Percentiles rank a stretch among this genome's conserved stretches.
phyloP scores from a whole-genome alignment of 2,797 vertebrate genomes.

The Vipera latastei region DNA sequence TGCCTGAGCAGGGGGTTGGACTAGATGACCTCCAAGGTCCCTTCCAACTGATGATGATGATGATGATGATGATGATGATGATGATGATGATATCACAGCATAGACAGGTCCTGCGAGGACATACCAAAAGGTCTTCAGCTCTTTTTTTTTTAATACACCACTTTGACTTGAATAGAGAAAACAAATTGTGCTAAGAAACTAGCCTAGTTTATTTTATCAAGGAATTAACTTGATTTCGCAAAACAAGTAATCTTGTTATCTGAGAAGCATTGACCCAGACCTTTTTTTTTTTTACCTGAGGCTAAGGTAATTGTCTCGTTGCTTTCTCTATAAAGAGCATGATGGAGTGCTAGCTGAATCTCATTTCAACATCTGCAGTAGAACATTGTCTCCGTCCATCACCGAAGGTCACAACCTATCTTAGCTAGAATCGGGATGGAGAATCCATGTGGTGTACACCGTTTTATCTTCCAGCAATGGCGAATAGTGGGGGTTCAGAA shows the following conservation, averaged over 20 bases:
- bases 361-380: background rate
- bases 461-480: background rate
- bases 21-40: too few relatives aligned
- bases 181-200: background rate
- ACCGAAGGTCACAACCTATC: background rate
- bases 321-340: background rate
- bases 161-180: background rate
- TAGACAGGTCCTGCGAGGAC: background rate
- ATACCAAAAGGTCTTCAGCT: background rate
- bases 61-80: too few relatives aligned
- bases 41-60: too few relatives aligned
- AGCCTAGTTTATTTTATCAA: background rate
- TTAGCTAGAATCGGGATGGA: background rate
- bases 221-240: background rate
- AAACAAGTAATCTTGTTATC: background rate
- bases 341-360: background rate
- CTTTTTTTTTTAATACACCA: background rate
- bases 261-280: background rate
- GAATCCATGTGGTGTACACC: background rate
- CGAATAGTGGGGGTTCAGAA: background rate
- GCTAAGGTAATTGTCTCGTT: background rate
- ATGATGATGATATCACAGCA: background rate
- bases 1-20: too few relatives aligned
- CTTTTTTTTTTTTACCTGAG: background rate
- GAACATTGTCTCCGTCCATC: background rate